Conservation (phyloP, 2,888 invertebrate genomes). For the Drosophila helvetica region DNA sequence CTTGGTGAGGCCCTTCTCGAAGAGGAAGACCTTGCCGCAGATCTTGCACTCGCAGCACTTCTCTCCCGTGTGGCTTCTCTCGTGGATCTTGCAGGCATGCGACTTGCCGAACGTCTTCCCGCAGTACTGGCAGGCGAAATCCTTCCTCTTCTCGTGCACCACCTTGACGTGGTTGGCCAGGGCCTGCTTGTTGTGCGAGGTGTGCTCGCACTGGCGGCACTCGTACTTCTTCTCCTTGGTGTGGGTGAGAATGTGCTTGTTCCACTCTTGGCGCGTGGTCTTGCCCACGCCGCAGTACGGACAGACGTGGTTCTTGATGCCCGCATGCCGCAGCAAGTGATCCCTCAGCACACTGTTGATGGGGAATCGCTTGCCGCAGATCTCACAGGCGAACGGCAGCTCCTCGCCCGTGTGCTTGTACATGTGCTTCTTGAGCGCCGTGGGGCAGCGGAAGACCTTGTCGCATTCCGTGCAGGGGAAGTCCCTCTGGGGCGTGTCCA, state of each 20-base stretch:
- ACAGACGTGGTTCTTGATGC: slow-evolving; percentile 82
- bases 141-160: slow-evolving; percentile 81
- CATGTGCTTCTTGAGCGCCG: slow-evolving; percentile 81
- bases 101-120: slow-evolving; percentile 82
- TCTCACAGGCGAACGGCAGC: slow-evolving; percentile 79
- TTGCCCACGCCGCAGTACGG: slow-evolving; percentile 82
- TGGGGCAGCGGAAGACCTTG: slow-evolving; percentile 80
- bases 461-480: slow-evolving; percentile 81
- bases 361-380: slow-evolving; percentile 81
- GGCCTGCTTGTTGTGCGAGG: slow-evolving; percentile 82
- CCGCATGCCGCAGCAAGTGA: slow-evolving; percentile 81
- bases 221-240: slow-evolving; percentile 81
- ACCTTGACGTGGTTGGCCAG: slow-evolving; percentile 80
- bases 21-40: slow-evolving; percentile 80
- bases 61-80: slow-evolving; percentile 80
- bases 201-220: slow-evolving; percentile 79
- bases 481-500: slow-evolving; percentile 63
- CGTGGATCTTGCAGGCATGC: slow-evolving; percentile 81
- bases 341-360: slow-evolving; percentile 81
- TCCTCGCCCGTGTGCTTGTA: slow-evolving; percentile 82
- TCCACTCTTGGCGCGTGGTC: slow-evolving; percentile 81
- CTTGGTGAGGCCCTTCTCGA: slow-evolving; percentile 80
- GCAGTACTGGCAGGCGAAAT: slow-evolving; percentile 81
- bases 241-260: slow-evolving; percentile 81
- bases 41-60: slow-evolving; percentile 81